Percentiles rank a stretch among this genome's conserved stretches.
Evolutionary conservation across 2,113 vertebrate species (phyloP).

Genomic region (Prunella fulvescens): DNA sequence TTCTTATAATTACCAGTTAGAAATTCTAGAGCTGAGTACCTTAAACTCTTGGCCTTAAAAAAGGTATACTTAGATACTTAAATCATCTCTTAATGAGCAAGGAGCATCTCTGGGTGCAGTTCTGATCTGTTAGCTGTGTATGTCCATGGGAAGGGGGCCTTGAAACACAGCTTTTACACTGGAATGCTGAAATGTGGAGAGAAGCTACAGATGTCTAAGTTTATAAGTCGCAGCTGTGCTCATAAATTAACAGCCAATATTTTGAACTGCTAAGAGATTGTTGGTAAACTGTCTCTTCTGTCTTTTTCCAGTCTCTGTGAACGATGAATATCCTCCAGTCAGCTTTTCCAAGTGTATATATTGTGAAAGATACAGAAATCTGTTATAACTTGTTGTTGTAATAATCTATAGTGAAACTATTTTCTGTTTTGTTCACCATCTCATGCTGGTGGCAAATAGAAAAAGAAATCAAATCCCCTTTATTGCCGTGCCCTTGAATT

Average conservation of each 20-base stretch:
- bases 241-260: slow-evolving; percentile 29
- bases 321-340: background rate
- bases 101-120: background rate
- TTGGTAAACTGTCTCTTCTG: slow-evolving; percentile 33
- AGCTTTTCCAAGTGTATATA: background rate
- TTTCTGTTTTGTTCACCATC: background rate
- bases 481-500: background rate
- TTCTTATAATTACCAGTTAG: background rate
- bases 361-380: background rate
- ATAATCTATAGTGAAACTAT: background rate
- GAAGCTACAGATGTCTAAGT: slow-evolving; percentile 2
- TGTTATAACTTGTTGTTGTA: background rate
- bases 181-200: background rate
- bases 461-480: background rate
- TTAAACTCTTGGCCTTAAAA: background rate
- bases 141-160: background rate
- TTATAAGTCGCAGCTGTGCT: slow-evolving; percentile 41
- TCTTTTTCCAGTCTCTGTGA: background rate
- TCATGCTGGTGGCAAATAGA: background rate
- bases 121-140: background rate
- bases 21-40: background rate
- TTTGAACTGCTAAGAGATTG: slow-evolving; percentile 14
- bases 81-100: background rate
- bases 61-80: background rate
- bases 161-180: background rate